phyloP scores from a whole-genome alignment of 92 coral and sea anemone species.

The Ricordea florida region DNA sequence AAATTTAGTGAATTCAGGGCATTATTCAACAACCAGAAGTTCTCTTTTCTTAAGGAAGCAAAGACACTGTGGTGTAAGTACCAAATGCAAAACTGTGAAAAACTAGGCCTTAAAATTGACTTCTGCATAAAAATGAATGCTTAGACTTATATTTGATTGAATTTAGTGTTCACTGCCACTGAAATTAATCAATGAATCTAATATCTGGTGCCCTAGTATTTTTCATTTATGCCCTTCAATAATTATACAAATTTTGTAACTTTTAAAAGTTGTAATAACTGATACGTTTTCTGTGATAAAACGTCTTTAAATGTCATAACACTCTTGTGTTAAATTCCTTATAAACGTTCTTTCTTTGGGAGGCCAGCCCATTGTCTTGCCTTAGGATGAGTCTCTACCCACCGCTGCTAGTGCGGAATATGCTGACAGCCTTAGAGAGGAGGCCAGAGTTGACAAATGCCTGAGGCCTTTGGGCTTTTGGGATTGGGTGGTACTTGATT shows the following conservation, averaged over 20 bases:
- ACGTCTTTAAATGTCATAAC: not conserved
- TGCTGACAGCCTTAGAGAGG: slow-evolving; percentile 11
- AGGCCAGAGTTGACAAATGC: slow-evolving; percentile 21
- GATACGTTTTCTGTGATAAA: not conserved
- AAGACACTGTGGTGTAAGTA: no score
- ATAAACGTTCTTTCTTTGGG: not conserved
- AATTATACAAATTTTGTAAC: not conserved
- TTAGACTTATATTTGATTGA: not conserved
- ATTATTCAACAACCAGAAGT: no score
- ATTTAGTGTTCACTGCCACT: not conserved
- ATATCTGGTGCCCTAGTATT: no score
- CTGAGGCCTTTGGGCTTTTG: slow-evolving; percentile 23
- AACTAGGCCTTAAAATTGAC: no score
- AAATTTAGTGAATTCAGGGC: no score
- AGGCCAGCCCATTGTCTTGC: slow-evolving; percentile 8
- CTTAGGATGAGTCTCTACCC: slow-evolving; percentile 30
- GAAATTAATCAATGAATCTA: not conserved
- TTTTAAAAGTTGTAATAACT: not conserved
- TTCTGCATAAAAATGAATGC: not conserved
- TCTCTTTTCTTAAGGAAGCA: no score
- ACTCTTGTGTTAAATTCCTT: not conserved
- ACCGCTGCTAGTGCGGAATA: not conserved
- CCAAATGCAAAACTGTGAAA: not conserved
- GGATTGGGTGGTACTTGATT: slow-evolving; percentile 14
- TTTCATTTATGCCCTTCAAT: not conserved